phyloP scores from a whole-genome alignment of 2,797 vertebrate genomes.

The Sylvilagus floridanus region DNA sequence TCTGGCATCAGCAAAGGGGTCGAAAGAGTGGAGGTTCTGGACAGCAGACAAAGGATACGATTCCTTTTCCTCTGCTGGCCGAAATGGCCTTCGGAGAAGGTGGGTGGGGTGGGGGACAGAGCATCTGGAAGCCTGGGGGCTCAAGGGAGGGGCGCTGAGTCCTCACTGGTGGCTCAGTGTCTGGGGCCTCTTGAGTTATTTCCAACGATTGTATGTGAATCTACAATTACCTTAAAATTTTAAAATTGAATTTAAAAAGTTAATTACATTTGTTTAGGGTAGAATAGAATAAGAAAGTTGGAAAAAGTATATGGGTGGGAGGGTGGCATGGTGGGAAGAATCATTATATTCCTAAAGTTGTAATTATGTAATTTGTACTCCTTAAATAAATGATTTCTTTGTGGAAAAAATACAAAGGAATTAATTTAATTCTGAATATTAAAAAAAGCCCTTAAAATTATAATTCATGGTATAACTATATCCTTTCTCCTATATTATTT shows the following conservation, averaged over 20 bases:
- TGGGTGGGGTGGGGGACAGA: too few relatives aligned
- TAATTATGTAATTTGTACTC: too few relatives aligned
- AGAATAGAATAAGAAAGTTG: not conserved
- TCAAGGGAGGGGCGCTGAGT: too few relatives aligned
- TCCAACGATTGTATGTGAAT: not conserved
- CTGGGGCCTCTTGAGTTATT: not conserved
- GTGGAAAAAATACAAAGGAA: not conserved
- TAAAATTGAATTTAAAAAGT: not conserved
- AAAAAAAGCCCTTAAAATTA: slow-evolving; percentile 30
- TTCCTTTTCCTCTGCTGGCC: too few relatives aligned
- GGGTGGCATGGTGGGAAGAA: too few relatives aligned
- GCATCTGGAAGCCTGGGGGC: too few relatives aligned
- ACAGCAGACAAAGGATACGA: too few relatives aligned
- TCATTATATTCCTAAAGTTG: too few relatives aligned
- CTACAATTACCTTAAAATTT: not conserved
- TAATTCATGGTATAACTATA: not conserved
- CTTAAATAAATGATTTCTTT: too few relatives aligned
- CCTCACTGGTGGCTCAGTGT: too few relatives aligned
- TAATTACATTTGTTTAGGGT: not conserved
- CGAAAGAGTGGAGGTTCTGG: too few relatives aligned
- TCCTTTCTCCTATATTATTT: not conserved
- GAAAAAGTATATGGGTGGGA: not conserved
- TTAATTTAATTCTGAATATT: not conserved
- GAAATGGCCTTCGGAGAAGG: too few relatives aligned
- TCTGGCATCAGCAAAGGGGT: slow-evolving; percentile 91